A percentile compares a stretch with the other conserved stretches of the same genome.
These are phyloP conservation scores for Scaptomyza flava DNA, from an alignment of 2,888 invertebrate genomes.

Conservation along the genomic window DNA sequence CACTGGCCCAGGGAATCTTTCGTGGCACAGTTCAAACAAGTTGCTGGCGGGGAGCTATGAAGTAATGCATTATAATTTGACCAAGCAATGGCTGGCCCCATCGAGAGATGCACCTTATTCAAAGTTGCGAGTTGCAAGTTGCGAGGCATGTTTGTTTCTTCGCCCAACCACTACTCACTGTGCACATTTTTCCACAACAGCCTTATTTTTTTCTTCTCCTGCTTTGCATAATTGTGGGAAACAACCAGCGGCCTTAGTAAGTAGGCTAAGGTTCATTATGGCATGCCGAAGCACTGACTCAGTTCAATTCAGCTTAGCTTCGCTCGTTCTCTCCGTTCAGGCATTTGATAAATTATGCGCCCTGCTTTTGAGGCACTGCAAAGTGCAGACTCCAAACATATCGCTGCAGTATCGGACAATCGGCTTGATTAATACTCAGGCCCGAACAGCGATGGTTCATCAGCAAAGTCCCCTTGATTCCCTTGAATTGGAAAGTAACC, in stretches of 20 bases:
- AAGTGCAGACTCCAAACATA: conserved; percentile 60
- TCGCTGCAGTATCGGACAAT: conserved; percentile 70
- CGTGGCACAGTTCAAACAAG: conserved; percentile 75
- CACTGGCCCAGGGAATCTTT: conserved; percentile 58
- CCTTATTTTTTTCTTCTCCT: conserved; percentile 43
- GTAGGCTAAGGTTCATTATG: conserved; percentile 79
- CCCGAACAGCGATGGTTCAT: conserved; percentile 31
- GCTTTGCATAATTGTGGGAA: conserved; percentile 79
- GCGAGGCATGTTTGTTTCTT: conserved; percentile 67
- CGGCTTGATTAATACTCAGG: conserved; percentile 74
- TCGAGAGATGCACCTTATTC: conserved; percentile 74
- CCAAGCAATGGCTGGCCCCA: conserved; percentile 59
- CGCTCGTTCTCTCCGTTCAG: conserved; percentile 11
- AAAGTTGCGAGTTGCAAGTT: conserved; percentile 20
- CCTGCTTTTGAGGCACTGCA: conserved; percentile 55
- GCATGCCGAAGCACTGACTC: conserved; percentile 76
- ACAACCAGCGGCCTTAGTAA: conserved; percentile 76
- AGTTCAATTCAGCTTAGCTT: conserved; percentile 24
- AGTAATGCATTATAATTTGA: conserved; percentile 80
- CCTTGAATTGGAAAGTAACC: conserved; percentile 16
- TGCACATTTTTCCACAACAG: conserved; percentile 47
- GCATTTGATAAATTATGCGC: conserved; percentile 71
- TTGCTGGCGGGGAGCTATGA: conserved; percentile 78
- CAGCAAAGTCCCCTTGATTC: conserved; percentile 5
- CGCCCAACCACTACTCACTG: conserved; percentile 48